Conservation (phyloP, 1,140 invertebrate species). For the Cydia fagiglandana region DNA sequence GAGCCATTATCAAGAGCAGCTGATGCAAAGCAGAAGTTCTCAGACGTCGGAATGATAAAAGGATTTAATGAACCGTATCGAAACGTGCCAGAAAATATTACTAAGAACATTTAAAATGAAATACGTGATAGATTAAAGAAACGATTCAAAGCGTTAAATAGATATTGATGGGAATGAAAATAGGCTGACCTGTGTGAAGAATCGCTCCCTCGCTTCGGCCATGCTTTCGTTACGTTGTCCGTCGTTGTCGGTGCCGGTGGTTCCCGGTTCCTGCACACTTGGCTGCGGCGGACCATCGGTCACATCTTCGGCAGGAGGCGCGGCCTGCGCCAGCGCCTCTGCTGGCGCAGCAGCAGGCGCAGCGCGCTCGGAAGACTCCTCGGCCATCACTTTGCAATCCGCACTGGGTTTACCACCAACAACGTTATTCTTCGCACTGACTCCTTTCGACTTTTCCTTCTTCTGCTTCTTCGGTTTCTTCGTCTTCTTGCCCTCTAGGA, state of each 20-base stretch:
- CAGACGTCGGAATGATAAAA: constrained; percentile 63
- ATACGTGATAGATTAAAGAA: constrained; percentile 10
- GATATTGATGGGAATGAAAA: not conserved
- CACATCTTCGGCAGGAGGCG: constrained; percentile 39
- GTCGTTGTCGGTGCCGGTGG: constrained; percentile 47
- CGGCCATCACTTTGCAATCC: constrained; percentile 58
- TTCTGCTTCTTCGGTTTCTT: constrained; percentile 67
- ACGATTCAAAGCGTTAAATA: no score
- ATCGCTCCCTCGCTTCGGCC: constrained; percentile 67
- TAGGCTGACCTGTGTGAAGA: constrained; percentile 67
- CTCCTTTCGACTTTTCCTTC: constrained; percentile 54
- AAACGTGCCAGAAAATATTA: constrained; percentile 29
- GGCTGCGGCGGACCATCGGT: constrained; percentile 36
- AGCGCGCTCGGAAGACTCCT: constrained; percentile 54
- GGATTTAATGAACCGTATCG: constrained; percentile 44
- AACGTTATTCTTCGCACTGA: constrained; percentile 61
- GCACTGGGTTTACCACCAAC: constrained; percentile 57
- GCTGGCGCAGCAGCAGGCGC: constrained; percentile 44
- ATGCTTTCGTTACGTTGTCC: constrained; percentile 59
- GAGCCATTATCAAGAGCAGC: constrained; percentile 53
- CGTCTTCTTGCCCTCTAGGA: constrained; percentile 60
- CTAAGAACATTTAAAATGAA: constrained; percentile 11
- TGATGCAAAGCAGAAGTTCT: constrained; percentile 61
- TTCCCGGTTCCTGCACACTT: constrained; percentile 40
- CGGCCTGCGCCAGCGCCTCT: constrained; percentile 42